Evolutionary conservation across 2,888 invertebrate genomes (phyloP), one percentile per base, ranked within the genome.

Genomic region (Globia sparganii): DNA sequence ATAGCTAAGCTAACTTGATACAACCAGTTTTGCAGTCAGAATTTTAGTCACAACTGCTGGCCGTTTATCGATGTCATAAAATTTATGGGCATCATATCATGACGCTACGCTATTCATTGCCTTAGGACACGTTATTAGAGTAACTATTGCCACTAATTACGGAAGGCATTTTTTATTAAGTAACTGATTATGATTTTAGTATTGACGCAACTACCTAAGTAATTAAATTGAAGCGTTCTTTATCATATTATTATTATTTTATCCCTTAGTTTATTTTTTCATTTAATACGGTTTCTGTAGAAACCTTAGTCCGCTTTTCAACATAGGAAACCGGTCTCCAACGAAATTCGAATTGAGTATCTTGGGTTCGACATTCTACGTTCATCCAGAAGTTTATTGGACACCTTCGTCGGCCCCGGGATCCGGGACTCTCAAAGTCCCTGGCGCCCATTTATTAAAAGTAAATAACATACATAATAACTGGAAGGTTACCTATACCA

Each of bases 111-210:
- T 59, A 31, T 68, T 69, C 74, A 61, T 66, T 46, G 46, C 59
- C 49, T 9, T 67, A 66, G 49, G 40, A 65, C 28, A 43, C 25
- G 8, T 56, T 64, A 56, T 40, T 80, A 80, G 28, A 80, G 71
- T 58, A 46, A 18, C 46, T 21, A 59, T n/a, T 21, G 21, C 31
- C 43, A 31, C 64, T 53, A 81, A 68, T 68, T 81, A 75, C 4
- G 31, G 75, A 53, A 28, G 28, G 21, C 46, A 62, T 37, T 76
- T 68, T 31, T 76, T 25, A 40, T 31, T 46, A 75, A 59, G 28
- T 65, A 75, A 59, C 34, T 65, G 21, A 34, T 49, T 40, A 64
- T 62, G 15, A 49, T 65, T 15, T 37, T 25, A 28, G 28, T 61
- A 31, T 21, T 40, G n/a, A 56, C 56, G 21, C 15, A 67, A 61